A percentile compares a stretch with the other conserved stretches of the same genome.
phyloP scores from a whole-genome alignment of 2,888 invertebrate genomes.

The Troides aeacus region DNA sequence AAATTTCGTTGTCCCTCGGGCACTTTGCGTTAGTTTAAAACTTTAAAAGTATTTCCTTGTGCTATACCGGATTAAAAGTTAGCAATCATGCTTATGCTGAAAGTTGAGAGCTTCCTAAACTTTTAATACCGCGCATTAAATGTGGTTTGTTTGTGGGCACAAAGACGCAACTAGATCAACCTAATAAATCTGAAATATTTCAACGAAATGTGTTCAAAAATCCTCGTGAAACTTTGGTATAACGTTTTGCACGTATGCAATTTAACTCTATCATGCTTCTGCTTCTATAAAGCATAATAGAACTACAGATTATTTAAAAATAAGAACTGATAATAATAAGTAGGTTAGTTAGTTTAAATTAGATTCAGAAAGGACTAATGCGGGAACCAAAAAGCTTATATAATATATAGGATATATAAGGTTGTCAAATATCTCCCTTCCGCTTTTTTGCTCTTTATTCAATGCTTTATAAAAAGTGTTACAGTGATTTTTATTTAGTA shows the following conservation, averaged over 20 bases:
- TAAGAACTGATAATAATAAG: no score
- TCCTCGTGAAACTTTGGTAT: background rate
- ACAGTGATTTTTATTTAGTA: no score
- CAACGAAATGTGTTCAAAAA: background rate
- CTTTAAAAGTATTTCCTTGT: conserved; percentile 30
- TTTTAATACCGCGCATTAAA: conserved; percentile 18
- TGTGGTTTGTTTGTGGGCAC: conserved; percentile 10
- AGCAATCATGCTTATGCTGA: conserved; percentile 22
- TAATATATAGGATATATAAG: no score
- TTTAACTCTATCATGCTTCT: background rate
- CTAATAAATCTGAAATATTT: background rate
- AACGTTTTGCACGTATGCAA: background rate
- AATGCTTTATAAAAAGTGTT: no score
- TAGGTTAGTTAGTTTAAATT: no score
- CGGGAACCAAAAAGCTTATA: no score
- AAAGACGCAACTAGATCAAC: background rate
- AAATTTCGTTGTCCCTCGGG: conserved; percentile 24
- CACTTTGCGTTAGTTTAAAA: conserved; percentile 27
- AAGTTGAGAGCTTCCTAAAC: conserved; percentile 22
- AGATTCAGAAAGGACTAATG: no score
- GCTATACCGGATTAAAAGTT: conserved; percentile 28
- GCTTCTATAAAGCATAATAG: background rate
- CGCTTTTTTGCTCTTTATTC: no score
- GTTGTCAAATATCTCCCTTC: no score
- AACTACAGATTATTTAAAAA: no score